Base-by-base conservation (phyloP, 2,113 vertebrate genomes). In the Rhabdomys dilectus region DNA sequence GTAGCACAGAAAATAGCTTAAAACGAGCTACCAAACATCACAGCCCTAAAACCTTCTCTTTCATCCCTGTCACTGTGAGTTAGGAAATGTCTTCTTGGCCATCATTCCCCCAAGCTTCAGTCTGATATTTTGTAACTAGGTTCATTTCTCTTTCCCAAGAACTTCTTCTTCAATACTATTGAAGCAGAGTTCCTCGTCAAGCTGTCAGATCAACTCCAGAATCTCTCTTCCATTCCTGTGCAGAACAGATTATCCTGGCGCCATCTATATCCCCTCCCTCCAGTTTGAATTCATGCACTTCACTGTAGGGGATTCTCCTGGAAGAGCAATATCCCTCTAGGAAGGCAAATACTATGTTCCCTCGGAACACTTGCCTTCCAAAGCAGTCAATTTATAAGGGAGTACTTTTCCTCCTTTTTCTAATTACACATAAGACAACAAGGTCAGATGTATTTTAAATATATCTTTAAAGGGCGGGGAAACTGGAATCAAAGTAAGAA, bases 141-240 rank as follows among this genome's bases (percentile, higher is more conserved):
- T 21, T 11, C 6, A 36, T 11, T 75, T 36, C 6, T 48, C 9
- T 36, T 31, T n/a, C 36, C 91, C 5, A 11, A 31, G 53, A 78
- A 53, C 11, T 6, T 8, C 2, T 0, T 16, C 8, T 4, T 26
- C 26, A 31, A 2, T 76, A 17, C 17, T 82, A 53, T 36, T 58
- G 45, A 66, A 66, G 56, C 15, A 24, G 22, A 58, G 16, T 87
- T 22, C 12, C 31, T 1, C 7, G 1, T 88, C 70, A 11, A 7
- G 7, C 39, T n/a, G 10, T 24, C 70, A 53, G 36, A 19, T 24
- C 36, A 53, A 3, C 36, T 68, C 76, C 26, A 68, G 5, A 70
- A 19, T 70, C 24, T 15, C 39, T 76, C 45, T 70, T 48, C 1
- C 5, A 51, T 58, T 58, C 8, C 24, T 4, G 1, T 0, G 0